Conservation (phyloP, 2,113 vertebrate species). For the Desmodus rotundus region DNA sequence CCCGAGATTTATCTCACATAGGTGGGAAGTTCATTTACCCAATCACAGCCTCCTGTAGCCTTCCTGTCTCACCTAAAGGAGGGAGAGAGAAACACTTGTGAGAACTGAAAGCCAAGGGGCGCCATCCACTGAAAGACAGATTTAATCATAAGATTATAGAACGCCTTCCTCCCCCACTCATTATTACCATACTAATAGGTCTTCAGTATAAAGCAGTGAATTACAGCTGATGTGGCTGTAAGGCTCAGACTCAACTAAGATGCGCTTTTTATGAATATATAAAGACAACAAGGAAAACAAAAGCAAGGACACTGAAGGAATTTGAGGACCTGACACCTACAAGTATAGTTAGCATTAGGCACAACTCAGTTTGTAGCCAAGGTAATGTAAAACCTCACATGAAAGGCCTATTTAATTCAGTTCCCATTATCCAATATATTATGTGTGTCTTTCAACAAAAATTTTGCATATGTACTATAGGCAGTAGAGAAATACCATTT, state of each 20-base stretch:
- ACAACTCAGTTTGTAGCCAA: not conserved
- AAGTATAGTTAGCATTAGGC: not conserved
- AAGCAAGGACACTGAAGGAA: not conserved
- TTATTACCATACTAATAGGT: not conserved
- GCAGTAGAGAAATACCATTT: not conserved
- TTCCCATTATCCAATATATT: not conserved
- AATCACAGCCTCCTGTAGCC: not conserved
- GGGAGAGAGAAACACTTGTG: not conserved
- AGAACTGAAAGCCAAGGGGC: not conserved
- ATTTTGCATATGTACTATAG: not conserved
- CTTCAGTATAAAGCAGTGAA: not conserved
- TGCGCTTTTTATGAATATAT: not conserved
- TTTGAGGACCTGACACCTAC: not conserved
- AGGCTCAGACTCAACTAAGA: not conserved
- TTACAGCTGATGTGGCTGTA: not conserved
- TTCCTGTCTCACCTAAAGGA: not conserved
- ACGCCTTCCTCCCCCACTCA: not conserved
- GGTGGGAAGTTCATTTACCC: not conserved
- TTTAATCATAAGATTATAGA: not conserved
- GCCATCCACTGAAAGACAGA: not conserved
- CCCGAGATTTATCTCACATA: not conserved
- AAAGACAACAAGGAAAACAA: not conserved
- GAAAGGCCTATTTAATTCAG: not conserved
- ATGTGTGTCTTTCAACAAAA: not conserved
- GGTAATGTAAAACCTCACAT: not conserved